Evolutionary conservation across 2,888 invertebrate genomes (phyloP).

Genomic region (Bellardia bayeri): DNA sequence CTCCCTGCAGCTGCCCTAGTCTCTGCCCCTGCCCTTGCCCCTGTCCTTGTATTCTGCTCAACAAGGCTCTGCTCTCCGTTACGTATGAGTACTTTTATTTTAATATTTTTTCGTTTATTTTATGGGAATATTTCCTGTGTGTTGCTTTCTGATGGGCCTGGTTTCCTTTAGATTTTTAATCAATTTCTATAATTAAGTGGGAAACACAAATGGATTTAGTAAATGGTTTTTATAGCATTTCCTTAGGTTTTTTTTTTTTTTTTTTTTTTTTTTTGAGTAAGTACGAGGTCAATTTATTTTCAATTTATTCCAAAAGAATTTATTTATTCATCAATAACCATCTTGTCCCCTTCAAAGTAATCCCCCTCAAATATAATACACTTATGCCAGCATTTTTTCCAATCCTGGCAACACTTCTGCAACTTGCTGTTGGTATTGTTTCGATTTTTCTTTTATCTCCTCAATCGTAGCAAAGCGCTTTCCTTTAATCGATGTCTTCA

Average conservation of each 20-base stretch:
- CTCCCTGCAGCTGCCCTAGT: neutral
- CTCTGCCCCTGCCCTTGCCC: no score
- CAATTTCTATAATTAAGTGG: constrained; percentile 60
- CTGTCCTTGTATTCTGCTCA: no score
- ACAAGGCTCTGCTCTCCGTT: neutral
- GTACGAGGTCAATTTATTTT: neutral
- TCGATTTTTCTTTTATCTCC: no score
- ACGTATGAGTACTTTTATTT: constrained; percentile 34
- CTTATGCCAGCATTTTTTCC: no score
- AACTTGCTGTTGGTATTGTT: no score
- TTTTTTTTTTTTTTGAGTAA: neutral
- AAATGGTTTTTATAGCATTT: constrained; percentile 31
- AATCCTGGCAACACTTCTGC: no score
- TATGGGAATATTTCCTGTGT: neutral
- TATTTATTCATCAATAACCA: no score
- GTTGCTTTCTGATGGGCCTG: neutral
- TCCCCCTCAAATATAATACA: no score
- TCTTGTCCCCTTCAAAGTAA: no score
- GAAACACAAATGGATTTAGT: constrained; percentile 41
- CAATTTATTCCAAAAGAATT: no score
- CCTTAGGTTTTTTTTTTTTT: neutral
- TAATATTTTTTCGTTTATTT: neutral
- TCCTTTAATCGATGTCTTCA: no score
- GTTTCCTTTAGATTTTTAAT: constrained; percentile 34
- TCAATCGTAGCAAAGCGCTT: no score